Evolutionary conservation across 2,888 invertebrate species (phyloP).

Genomic region (Pardosa pseudoannulata): DNA sequence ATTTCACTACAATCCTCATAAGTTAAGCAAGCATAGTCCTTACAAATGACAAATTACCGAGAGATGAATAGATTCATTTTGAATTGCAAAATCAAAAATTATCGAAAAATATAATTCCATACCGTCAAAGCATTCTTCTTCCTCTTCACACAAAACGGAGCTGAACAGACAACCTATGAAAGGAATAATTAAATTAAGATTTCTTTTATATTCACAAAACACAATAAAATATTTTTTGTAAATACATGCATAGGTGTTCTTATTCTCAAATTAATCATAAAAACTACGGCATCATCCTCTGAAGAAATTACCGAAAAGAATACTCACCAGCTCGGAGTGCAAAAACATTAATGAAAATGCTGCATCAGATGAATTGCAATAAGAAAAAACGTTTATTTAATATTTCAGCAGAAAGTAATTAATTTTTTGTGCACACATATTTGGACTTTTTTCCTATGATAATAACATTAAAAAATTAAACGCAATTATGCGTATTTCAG

Average conservation of each 20-base stretch:
- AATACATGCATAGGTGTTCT: background rate
- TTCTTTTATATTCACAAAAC: background rate
- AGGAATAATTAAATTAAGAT: constrained; percentile 21
- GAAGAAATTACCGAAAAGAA: too few relatives aligned
- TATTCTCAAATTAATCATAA: too few relatives aligned
- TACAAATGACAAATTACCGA: too few relatives aligned
- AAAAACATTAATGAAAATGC: background rate
- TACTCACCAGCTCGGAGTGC: background rate
- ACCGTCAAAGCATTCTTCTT: constrained; percentile 75
- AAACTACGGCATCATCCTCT: too few relatives aligned
- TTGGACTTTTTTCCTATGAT: background rate
- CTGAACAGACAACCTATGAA: constrained; percentile 74
- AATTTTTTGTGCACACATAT: background rate
- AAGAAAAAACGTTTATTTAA: background rate
- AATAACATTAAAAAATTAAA: background rate
- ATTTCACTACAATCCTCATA: too few relatives aligned
- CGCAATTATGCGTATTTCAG: background rate
- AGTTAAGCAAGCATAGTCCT: too few relatives aligned
- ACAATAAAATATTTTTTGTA: background rate
- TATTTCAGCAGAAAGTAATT: background rate
- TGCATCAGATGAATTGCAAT: background rate
- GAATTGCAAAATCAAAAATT: too few relatives aligned
- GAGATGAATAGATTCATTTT: too few relatives aligned
- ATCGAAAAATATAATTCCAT: constrained; percentile 26
- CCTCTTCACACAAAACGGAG: constrained; percentile 69